Evolutionary conservation across 2,888 invertebrate species (phyloP).

Genomic region (Caenorhabditis plicata): DNA sequence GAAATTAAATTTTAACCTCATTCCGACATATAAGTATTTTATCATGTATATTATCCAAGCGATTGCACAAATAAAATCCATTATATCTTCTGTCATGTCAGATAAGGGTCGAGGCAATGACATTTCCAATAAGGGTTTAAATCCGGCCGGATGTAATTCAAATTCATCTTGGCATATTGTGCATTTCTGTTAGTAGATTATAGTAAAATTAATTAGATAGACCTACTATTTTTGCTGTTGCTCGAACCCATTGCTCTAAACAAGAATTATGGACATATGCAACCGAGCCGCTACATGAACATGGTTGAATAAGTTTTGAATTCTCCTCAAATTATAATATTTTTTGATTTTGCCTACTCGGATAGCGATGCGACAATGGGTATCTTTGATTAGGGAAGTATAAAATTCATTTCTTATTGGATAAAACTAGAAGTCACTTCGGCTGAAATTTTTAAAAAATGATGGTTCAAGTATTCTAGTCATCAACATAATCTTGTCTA

Average conservation of each 20-base stretch:
- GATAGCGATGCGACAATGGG: no score
- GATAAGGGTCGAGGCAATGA: conserved; percentile 32
- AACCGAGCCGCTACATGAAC: conserved; percentile 38
- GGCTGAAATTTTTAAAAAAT: conserved; percentile 1
- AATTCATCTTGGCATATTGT: conserved; percentile 27
- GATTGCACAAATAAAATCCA: conserved; percentile 41
- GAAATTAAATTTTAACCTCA: not conserved
- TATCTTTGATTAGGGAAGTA: no score
- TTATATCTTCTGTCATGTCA: conserved; percentile 20
- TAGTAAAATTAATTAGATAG: no score
- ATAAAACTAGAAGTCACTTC: no score
- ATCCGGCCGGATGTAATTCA: conserved; percentile 21
- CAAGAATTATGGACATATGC: conserved; percentile 38
- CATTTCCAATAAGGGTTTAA: conserved; percentile 21
- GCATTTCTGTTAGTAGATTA: conserved; percentile 11
- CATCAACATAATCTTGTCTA: no score
- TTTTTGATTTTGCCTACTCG: no score
- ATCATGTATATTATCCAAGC: conserved; percentile 44
- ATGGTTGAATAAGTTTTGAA: conserved; percentile 36
- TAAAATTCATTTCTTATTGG: no score
- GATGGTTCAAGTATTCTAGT: no score
- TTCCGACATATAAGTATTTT: conserved; percentile 3
- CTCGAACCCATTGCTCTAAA: conserved; percentile 37
- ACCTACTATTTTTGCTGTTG: conserved; percentile 19
- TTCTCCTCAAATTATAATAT: no score